Base-by-base conservation (phyloP, 2,797 vertebrate species). In the Poecilia picta region DNA sequence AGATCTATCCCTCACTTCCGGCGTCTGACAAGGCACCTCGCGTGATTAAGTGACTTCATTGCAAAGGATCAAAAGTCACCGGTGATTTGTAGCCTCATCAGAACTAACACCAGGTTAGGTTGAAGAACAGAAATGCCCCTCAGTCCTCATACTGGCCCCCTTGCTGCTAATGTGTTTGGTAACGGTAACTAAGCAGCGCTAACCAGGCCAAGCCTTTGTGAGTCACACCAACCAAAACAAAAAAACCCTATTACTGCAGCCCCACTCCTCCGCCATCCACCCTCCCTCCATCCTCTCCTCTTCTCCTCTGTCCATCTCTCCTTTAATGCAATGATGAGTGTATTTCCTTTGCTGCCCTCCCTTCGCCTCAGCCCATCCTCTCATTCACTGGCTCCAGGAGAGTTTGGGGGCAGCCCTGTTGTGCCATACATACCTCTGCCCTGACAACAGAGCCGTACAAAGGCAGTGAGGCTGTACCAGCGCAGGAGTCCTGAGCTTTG, bases 221-320 rank as follows among this genome's bases (percentile, higher is more conserved):
- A 92, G 88, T 92, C 92, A 89, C 91, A 89, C 88, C 90, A 92
- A 89, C 83, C 89, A 94, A 87, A 93, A 94, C 93, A 94, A 95
- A 95, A 91, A 91, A 90, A 87, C 77, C 92, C 80, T 93, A 11
- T 94, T 94, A 93, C 92, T 85, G 85, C 84, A 70, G 72, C 74
- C 80, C 59, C 70, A 13, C 23, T 53, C 33, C 33, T 31, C 31
- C 66, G 2, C 68, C 47, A 16, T 73, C 70, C 75, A 59, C 59
- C 49, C 73, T 76, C 79, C 79, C 77, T 81, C 70, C 73, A 72
- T 75, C 78, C 81, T 77, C 81, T 87, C 85, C 73, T 85, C 79
- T 73, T 81, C 77, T 81, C 68, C 66, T 83, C 78, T 83, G 83
- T 86, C 88, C 83, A 74, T 84, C 39, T 59, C 80, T 91, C 78